phyloP scores from a whole-genome alignment of 23 tunicate species.

The Styela clava region DNA sequence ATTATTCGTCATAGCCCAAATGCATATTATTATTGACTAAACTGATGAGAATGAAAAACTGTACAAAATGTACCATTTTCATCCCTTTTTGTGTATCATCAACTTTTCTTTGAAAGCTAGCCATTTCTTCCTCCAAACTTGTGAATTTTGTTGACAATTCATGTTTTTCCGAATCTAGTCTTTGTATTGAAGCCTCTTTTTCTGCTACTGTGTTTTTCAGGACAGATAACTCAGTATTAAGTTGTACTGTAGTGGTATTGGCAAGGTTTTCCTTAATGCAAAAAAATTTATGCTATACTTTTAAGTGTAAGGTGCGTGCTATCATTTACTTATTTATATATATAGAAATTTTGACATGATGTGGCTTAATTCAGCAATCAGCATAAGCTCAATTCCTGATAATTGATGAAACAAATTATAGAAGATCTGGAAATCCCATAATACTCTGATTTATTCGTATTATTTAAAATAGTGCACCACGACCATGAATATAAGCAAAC shows the following conservation, averaged over 20 bases:
- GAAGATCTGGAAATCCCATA: too few relatives aligned
- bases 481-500: too few relatives aligned
- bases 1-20: too few relatives aligned
- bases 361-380: too few relatives aligned
- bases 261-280: not conserved
- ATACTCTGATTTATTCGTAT: too few relatives aligned
- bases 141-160: not conserved
- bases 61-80: not conserved
- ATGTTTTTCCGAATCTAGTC: not conserved
- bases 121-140: not conserved
- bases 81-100: not conserved
- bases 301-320: too few relatives aligned
- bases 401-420: too few relatives aligned
- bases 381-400: too few relatives aligned
- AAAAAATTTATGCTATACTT: too few relatives aligned
- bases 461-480: too few relatives aligned
- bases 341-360: too few relatives aligned
- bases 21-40: not conserved
- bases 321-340: too few relatives aligned
- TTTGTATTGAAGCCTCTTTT: not conserved
- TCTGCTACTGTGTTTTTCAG: not conserved
- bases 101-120: not conserved
- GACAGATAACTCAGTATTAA: not conserved
- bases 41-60: not conserved
- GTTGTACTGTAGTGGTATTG: not conserved